phyloP scores from a whole-genome alignment of 2,113 vertebrate genomes.

The Oryzias javanicus region DNA sequence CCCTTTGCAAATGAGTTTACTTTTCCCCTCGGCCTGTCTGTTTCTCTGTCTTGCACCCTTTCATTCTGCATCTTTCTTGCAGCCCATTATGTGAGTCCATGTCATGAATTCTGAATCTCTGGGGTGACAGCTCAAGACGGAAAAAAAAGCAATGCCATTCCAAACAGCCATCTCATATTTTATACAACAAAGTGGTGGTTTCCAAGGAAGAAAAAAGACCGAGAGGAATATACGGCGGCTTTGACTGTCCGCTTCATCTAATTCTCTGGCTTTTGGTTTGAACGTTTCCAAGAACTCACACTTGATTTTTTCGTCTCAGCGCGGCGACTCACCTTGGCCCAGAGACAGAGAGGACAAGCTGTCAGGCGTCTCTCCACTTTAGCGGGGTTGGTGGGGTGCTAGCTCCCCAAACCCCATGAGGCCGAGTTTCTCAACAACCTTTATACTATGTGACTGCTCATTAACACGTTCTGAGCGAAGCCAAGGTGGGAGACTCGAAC shows the following conservation, averaged over 20 bases:
- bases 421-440: constrained; percentile 63
- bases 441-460: constrained; percentile 63
- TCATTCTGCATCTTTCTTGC: constrained; percentile 44
- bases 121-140: constrained; percentile 40
- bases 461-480: constrained; percentile 55
- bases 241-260: constrained; percentile 2
- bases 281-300: constrained; percentile 28
- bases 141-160: constrained; percentile 17
- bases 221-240: constrained; percentile 5
- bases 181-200: constrained; percentile 63
- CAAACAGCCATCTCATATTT: constrained; percentile 61
- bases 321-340: constrained; percentile 48
- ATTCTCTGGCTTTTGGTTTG: constrained; percentile 15
- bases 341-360: constrained; percentile 25
- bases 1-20: constrained; percentile 71
- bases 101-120: constrained; percentile 59
- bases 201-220: constrained; percentile 15
- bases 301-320: constrained; percentile 10
- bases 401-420: constrained; percentile 21
- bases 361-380: constrained; percentile 29
- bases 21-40: constrained; percentile 39
- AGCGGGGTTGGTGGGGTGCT: constrained; percentile 4
- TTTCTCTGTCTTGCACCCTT: constrained; percentile 37
- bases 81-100: constrained; percentile 47
- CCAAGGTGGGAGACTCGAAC: constrained; percentile 57